These are phyloP conservation scores for Oreamnos americanus DNA, from an alignment of 2,113 vertebrate species.

Conservation along the genomic window DNA sequence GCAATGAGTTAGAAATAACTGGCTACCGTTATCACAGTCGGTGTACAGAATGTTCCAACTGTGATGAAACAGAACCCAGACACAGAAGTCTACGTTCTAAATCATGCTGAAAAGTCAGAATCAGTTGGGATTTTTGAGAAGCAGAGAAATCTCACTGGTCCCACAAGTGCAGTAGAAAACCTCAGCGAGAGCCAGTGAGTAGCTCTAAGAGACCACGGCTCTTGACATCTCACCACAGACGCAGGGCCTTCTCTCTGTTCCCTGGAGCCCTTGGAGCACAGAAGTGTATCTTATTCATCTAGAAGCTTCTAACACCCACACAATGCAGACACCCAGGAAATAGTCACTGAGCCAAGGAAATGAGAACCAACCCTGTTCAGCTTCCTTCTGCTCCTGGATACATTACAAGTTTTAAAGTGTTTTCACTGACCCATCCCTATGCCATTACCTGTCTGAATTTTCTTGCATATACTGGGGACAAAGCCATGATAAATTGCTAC, in stretches of 20 bases:
- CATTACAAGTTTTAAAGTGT: background rate
- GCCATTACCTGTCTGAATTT: conserved; percentile 23
- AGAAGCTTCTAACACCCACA: background rate
- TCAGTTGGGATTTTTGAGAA: background rate
- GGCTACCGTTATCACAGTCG: background rate
- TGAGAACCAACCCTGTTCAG: background rate
- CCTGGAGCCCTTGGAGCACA: background rate
- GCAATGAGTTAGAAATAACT: conserved; percentile 40
- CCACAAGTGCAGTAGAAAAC: background rate
- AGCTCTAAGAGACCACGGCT: background rate
- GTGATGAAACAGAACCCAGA: background rate
- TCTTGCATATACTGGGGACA: background rate
- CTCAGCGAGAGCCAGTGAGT: background rate
- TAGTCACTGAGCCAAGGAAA: background rate
- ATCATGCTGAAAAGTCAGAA: background rate
- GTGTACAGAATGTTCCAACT: background rate
- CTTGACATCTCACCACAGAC: background rate
- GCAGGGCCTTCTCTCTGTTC: background rate
- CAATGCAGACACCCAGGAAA: background rate
- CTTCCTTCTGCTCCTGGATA: background rate
- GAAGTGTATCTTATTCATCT: background rate
- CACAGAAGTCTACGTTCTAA: background rate
- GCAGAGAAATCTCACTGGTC: background rate
- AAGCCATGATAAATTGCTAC: conserved; percentile 28
- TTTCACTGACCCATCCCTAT: background rate